Percentiles rank a stretch among this genome's conserved stretches.
These are phyloP conservation scores for Catagonus wagneri DNA, from an alignment of 2,113 vertebrate genomes.

Conservation along the genomic window DNA sequence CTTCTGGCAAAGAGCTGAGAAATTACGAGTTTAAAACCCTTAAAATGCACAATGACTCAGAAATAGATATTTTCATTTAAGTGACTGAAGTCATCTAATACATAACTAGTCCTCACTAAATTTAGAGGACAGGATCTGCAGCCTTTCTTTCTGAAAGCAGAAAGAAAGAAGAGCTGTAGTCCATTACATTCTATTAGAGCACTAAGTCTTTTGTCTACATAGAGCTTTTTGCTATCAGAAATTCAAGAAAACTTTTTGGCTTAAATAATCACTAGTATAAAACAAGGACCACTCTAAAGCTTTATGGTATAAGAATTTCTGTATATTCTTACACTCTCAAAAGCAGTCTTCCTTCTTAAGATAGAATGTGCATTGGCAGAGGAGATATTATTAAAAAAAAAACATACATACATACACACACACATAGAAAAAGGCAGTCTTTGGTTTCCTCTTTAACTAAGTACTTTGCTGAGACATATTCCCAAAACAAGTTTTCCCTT, in stretches of 20 bases:
- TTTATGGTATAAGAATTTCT: slow-evolving; percentile 2
- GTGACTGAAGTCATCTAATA: neutral
- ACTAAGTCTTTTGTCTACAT: slow-evolving; percentile 52
- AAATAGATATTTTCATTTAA: neutral
- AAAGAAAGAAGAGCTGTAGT: neutral
- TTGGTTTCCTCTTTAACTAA: slow-evolving; percentile 65
- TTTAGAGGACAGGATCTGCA: neutral
- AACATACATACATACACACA: neutral
- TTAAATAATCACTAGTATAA: slow-evolving; percentile 60
- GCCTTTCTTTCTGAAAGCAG: neutral
- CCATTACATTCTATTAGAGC: neutral
- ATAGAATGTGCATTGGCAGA: neutral
- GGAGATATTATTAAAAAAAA: neutral
- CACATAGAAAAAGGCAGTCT: slow-evolving; percentile 57
- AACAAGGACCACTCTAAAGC: slow-evolving; percentile 42
- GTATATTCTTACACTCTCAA: neutral
- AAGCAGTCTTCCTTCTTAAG: slow-evolving; percentile 42
- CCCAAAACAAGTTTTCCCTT: neutral
- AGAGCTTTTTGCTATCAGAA: slow-evolving; percentile 57
- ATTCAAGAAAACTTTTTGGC: slow-evolving; percentile 50
- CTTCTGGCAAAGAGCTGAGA: slow-evolving; percentile 43
- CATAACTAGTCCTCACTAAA: neutral
- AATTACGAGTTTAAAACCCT: neutral
- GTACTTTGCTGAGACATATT: slow-evolving; percentile 26
- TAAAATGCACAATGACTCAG: slow-evolving; percentile 24